Conservation (phyloP, 2,797 vertebrate species). For the Sebastes vulpes region DNA sequence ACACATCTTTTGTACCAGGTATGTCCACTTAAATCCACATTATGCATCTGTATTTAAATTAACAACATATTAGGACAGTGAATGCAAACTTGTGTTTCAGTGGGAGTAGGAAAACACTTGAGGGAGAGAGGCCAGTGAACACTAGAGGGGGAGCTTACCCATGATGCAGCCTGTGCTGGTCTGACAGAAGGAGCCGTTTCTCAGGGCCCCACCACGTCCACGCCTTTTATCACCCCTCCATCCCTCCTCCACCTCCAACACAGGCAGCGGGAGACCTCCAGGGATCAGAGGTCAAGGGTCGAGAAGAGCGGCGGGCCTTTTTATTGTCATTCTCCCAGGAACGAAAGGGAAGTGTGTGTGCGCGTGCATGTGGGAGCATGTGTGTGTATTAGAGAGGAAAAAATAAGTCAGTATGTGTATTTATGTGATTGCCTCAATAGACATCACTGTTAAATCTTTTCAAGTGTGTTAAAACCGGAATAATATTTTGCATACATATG, state of each 20-base stretch:
- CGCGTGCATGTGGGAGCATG: constrained; percentile 8
- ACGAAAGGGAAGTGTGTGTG: constrained; percentile 59
- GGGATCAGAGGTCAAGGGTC: constrained; percentile 89
- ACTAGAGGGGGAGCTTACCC: constrained; percentile 99
- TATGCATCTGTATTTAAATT: background rate
- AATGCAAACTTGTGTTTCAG: constrained; percentile 28
- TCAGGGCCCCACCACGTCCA: constrained; percentile 82
- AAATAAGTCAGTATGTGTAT: background rate
- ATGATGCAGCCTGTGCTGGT: constrained; percentile 83
- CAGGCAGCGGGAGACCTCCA: constrained; percentile 85
- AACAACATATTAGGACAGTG: background rate
- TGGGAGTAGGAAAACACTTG: constrained; percentile 27
- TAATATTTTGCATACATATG: background rate
- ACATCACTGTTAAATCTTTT: background rate
- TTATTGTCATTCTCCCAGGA: constrained; percentile 87
- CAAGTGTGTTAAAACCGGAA: background rate
- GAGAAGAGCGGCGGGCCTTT: constrained; percentile 87
- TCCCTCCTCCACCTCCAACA: constrained; percentile 81
- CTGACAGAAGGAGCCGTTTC: constrained; percentile 82
- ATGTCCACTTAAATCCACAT: background rate
- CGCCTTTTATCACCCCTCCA: constrained; percentile 82
- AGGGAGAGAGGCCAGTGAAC: constrained; percentile 86
- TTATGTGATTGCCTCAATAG: background rate
- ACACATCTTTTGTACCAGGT: background rate
- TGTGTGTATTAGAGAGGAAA: constrained; percentile 7